These are phyloP conservation scores for Myrmecobius fasciatus DNA, from an alignment of 2,113 vertebrate species.

Conservation along the genomic window DNA sequence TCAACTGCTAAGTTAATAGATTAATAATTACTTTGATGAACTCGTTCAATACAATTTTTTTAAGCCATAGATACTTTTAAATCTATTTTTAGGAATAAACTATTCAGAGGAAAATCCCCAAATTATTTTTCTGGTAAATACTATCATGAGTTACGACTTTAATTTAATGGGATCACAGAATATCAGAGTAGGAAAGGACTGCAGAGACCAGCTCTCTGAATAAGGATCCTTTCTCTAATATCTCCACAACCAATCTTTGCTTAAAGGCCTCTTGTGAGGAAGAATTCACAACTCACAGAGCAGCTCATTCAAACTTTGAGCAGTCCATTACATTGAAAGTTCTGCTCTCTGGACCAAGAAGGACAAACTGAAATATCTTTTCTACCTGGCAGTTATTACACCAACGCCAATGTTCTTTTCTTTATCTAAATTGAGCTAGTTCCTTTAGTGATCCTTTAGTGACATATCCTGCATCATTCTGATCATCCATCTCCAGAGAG, in stretches of 20 bases:
- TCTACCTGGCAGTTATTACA: neutral
- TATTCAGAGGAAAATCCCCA: neutral
- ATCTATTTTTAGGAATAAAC: neutral
- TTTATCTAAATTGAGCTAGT: neutral
- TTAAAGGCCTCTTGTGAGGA: neutral
- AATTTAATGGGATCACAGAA: neutral
- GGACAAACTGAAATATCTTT: neutral
- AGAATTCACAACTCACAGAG: neutral
- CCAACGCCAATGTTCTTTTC: neutral
- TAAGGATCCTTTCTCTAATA: neutral
- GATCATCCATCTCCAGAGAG: too few relatives aligned
- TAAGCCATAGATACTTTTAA: neutral
- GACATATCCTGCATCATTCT: neutral
- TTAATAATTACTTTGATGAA: neutral
- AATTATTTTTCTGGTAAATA: neutral
- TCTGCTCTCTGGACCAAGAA: neutral
- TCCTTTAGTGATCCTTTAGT: neutral
- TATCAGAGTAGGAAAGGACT: neutral
- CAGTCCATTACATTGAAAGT: neutral
- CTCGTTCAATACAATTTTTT: neutral
- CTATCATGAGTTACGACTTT: neutral
- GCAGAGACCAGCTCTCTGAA: neutral
- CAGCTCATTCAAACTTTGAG: neutral
- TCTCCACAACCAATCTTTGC: neutral
- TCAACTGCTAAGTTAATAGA: neutral